Evolutionary conservation across 37 sponge, comb jelly and placozoan species (phyloP).

Genomic region (Corticium candelabrum): DNA sequence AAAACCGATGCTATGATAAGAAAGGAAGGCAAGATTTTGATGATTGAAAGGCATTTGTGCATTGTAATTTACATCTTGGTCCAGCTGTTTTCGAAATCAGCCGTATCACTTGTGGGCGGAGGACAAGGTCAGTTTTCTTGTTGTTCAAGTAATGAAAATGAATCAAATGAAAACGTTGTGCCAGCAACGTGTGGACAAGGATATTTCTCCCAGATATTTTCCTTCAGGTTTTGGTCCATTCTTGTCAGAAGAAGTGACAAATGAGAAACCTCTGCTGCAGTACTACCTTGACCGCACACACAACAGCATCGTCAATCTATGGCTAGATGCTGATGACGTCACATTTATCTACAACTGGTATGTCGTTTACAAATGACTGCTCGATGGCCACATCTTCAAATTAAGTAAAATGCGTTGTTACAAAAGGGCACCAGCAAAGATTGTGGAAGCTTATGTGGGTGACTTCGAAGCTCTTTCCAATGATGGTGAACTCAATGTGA

Average conservation of each 20-base stretch:
- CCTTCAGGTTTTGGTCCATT: not conserved
- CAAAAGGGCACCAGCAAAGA: constrained; percentile 57
- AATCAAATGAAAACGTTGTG: too few relatives aligned
- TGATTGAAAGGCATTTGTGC: not conserved
- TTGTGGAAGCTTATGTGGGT: constrained; percentile 57
- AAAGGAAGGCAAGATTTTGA: constrained; percentile 35
- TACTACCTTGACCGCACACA: constrained; percentile 43
- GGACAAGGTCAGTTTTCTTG: not conserved
- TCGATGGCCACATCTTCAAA: not conserved
- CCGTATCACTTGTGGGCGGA: not conserved
- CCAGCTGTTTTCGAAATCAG: constrained; percentile 1
- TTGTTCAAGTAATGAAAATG: not conserved
- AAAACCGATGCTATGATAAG: constrained; percentile 36
- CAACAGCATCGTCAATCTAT: constrained; percentile 64
- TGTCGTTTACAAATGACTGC: not conserved
- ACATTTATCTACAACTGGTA: constrained; percentile 60
- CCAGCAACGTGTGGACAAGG: too few relatives aligned
- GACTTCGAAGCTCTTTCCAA: constrained; percentile 59
- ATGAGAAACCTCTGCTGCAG: constrained; percentile 14
- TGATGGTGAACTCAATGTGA: constrained; percentile 43
- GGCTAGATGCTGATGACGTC: constrained; percentile 49
- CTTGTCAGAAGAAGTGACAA: not conserved
- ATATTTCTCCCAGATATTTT: not conserved
- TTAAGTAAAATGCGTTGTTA: not conserved
- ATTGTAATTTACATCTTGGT: not conserved